Percentiles rank a stretch among this genome's conserved stretches.
phyloP scores from a whole-genome alignment of 2,797 vertebrate genomes.

The Sylvilagus floridanus region DNA sequence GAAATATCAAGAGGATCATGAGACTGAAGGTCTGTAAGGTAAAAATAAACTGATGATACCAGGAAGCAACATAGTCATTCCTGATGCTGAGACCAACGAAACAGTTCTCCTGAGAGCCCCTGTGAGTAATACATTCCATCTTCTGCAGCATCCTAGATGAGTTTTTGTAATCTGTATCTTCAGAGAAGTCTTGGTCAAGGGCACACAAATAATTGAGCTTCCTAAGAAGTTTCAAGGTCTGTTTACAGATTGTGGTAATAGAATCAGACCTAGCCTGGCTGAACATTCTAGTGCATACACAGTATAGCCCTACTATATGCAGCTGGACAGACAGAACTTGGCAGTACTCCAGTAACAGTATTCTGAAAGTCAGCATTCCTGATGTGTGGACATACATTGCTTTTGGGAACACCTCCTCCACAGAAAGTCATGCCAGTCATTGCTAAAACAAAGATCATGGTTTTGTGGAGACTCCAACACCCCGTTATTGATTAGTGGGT shows the following conservation, averaged over 20 bases:
- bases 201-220: not conserved
- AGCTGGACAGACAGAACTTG: not conserved
- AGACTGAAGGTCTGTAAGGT: not conserved
- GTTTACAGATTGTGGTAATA: not conserved
- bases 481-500: not conserved
- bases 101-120: not conserved
- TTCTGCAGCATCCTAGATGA: not conserved
- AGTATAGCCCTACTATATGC: not conserved
- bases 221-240: slow-evolving; percentile 1
- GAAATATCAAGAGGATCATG: not conserved
- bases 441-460: not conserved
- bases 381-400: not conserved
- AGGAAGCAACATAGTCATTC: not conserved
- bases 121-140: not conserved
- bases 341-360: not conserved
- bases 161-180: not conserved
- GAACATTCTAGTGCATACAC: not conserved
- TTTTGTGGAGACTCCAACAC: not conserved
- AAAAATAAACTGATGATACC: slow-evolving; percentile 46
- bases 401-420: not conserved
- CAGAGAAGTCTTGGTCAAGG: slow-evolving; percentile 14
- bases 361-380: slow-evolving; percentile 1
- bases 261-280: not conserved
- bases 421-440: not conserved
- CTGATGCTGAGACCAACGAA: not conserved